Evolutionary conservation across 2,888 invertebrate genomes (phyloP).

Genomic region (Aethes cnicana): DNA sequence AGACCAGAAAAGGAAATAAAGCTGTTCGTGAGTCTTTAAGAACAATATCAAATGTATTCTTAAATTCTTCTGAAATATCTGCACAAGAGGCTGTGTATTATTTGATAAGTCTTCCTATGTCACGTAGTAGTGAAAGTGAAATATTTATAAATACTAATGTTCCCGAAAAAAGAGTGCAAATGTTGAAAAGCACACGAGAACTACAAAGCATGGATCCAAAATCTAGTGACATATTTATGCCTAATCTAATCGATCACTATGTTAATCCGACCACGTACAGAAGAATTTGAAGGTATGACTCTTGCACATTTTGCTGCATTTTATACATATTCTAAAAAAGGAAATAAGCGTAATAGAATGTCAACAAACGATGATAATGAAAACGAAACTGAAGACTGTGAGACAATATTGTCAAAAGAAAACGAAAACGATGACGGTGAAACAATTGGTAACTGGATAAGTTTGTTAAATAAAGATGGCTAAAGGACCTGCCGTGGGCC

Average conservation of each 20-base stretch:
- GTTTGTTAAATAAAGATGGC: conserved; percentile 19
- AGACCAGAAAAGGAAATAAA: no score
- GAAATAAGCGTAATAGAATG: no score
- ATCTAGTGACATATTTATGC: conserved; percentile 9
- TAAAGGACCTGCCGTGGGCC: no score
- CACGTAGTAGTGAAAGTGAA: neutral
- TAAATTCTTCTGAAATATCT: no score
- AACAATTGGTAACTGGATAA: conserved; percentile 10
- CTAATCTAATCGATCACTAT: conserved; percentile 24
- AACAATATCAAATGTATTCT: no score
- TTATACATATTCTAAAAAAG: conserved; percentile 24
- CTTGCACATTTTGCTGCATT: conserved; percentile 34
- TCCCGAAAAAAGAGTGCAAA: neutral
- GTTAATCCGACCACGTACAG: conserved; percentile 10
- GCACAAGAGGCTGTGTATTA: no score
- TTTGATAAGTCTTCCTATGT: conserved; percentile 32
- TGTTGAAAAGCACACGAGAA: neutral
- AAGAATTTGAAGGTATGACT: conserved; percentile 5
- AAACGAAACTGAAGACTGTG: no score
- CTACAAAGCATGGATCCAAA: neutral
- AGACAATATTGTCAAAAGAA: no score
- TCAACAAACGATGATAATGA: no score
- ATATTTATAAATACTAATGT: neutral
- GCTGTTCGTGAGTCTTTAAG: no score
- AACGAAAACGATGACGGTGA: neutral